phyloP scores from a whole-genome alignment of 2,797 vertebrate species.

The Pseudochirops corinnae region DNA sequence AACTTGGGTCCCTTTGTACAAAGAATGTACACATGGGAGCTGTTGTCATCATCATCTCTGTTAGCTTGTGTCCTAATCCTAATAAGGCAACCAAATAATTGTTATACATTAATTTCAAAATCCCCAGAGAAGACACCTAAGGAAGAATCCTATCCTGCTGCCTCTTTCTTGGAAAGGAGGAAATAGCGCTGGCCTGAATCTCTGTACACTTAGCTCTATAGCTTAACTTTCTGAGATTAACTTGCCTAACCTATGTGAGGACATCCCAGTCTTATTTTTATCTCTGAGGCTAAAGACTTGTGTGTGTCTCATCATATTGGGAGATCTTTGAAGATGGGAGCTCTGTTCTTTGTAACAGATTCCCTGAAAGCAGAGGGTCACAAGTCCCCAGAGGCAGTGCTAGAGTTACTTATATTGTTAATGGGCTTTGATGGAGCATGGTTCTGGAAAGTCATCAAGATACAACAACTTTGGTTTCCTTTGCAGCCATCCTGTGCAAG shows the following conservation, averaged over 20 bases:
- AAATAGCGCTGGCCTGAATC: not conserved
- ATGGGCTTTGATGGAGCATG: not conserved
- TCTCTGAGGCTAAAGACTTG: not conserved
- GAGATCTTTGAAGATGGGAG: not conserved
- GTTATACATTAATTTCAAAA: not conserved
- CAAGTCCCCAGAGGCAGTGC: not conserved
- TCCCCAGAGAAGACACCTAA: not conserved
- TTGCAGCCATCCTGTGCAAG: conserved; percentile 92
- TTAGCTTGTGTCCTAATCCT: not conserved
- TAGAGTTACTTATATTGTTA: accelerated
- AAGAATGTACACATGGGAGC: not conserved
- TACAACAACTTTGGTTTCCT: conserved; percentile 47
- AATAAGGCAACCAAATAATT: not conserved
- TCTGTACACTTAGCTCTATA: not conserved
- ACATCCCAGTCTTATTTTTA: not conserved
- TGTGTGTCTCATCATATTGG: not conserved
- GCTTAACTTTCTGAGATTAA: not conserved
- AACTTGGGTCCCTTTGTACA: not conserved
- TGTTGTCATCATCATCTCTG: not conserved
- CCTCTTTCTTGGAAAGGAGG: not conserved
- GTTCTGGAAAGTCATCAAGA: not conserved
- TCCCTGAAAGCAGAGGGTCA: not conserved
- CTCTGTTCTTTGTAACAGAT: not conserved
- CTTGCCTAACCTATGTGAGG: not conserved
- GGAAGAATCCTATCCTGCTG: not conserved